A percentile compares a stretch with the other conserved stretches of the same genome.
phyloP scores from a whole-genome alignment of 2,888 invertebrate genomes.

The Euphydryas editha region DNA sequence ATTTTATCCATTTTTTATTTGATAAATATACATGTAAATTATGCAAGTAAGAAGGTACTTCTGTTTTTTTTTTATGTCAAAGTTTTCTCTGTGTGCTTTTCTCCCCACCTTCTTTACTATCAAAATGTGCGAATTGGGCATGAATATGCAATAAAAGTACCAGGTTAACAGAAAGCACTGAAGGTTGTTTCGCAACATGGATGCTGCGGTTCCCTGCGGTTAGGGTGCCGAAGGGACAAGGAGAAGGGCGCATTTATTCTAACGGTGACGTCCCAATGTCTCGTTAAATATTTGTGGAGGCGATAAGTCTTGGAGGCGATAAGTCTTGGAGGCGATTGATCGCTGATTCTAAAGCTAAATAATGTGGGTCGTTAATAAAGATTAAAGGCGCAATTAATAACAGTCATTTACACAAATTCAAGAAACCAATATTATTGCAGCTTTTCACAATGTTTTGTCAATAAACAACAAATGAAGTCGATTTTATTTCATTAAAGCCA shows the following conservation, averaged over 20 bases:
- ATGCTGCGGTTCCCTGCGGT: constrained; percentile 74
- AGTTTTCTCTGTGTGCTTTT: neutral
- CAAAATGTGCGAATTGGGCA: constrained; percentile 63
- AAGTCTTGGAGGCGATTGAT: constrained; percentile 28
- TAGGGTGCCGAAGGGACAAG: constrained; percentile 52
- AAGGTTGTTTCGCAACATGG: constrained; percentile 69
- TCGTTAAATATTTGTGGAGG: constrained; percentile 39
- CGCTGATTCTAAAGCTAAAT: constrained; percentile 28
- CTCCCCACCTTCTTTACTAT: neutral
- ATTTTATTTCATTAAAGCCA: neutral
- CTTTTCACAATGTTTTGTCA: neutral
- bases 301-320: constrained; percentile 30
- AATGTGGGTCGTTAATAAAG: constrained; percentile 28
- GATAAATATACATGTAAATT: no score
- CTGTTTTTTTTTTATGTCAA: neutral
- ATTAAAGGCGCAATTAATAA: constrained; percentile 31
- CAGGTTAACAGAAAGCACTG: constrained; percentile 63
- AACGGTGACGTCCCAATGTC: constrained; percentile 13
- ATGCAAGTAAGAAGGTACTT: no score
- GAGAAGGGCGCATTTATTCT: constrained; percentile 33
- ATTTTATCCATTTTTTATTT: no score
- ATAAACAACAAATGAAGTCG: neutral
- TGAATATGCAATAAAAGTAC: constrained; percentile 82
- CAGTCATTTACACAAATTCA: constrained; percentile 1
- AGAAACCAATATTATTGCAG: constrained; percentile 7